Evolutionary conservation across 1,140 invertebrate genomes (phyloP).

Genomic region (Euborellia annulipes): DNA sequence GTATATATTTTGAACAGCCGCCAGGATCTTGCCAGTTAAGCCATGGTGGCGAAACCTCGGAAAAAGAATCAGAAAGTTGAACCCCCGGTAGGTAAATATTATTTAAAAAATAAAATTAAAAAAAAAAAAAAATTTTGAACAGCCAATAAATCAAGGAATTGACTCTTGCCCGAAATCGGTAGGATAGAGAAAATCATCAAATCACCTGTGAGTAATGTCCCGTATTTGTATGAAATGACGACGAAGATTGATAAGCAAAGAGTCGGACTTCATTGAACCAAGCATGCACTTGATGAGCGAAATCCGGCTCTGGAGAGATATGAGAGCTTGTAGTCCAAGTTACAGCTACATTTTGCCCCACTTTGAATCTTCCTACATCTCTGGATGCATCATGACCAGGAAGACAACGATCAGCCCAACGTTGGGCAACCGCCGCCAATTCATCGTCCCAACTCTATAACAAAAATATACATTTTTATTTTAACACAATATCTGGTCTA

Average conservation of each 20-base stretch:
- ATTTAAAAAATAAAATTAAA: too few relatives aligned
- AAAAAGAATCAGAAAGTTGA: too few relatives aligned
- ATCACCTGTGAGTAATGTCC: conserved; percentile 77
- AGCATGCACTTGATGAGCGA: conserved; percentile 49
- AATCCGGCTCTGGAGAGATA: conserved; percentile 46
- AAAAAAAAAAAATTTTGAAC: too few relatives aligned
- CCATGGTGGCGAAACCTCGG: too few relatives aligned
- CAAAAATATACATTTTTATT: conserved; percentile 12
- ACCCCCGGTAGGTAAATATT: too few relatives aligned
- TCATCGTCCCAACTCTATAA: conserved; percentile 72
- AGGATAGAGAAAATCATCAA: too few relatives aligned
- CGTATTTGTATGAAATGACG: conserved; percentile 44
- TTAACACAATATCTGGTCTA: too few relatives aligned
- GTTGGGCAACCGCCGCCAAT: conserved; percentile 59
- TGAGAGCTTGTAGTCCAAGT: conserved; percentile 55
- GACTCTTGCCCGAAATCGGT: too few relatives aligned
- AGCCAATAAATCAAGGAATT: too few relatives aligned
- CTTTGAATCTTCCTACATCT: conserved; percentile 48
- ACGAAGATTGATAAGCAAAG: conserved; percentile 45
- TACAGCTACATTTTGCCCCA: conserved; percentile 67
- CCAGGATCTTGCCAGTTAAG: too few relatives aligned
- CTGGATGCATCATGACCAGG: conserved; percentile 51
- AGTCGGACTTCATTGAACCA: conserved; percentile 70
- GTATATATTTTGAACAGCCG: too few relatives aligned
- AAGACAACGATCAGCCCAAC: conserved; percentile 64